Conservation (phyloP, 1,140 invertebrate genomes). For the Drosophila kohkoa region DNA sequence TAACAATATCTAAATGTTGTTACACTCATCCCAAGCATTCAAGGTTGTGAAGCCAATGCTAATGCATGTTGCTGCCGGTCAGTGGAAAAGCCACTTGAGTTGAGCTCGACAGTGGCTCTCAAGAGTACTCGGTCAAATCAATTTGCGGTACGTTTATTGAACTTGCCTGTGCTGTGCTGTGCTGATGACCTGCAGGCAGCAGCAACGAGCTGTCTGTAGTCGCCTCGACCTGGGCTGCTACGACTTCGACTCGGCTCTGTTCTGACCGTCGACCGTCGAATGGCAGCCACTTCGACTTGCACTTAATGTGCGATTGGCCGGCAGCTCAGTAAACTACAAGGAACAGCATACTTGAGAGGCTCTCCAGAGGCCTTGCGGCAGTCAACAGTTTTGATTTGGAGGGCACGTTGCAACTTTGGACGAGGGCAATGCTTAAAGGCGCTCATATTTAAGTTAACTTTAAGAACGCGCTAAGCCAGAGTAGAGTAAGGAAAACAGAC, state of each 20-base stretch:
- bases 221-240: neutral
- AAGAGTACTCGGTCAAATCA: conserved; percentile 74
- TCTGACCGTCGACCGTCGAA: conserved; percentile 18
- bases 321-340: conserved; percentile 43
- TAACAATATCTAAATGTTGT: neutral
- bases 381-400: conserved; percentile 53
- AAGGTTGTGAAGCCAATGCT: conserved; percentile 4
- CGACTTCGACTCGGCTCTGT: neutral
- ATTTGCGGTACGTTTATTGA: conserved; percentile 78
- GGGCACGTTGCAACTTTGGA: conserved; percentile 10
- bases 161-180: conserved; percentile 57
- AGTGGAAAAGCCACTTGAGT: conserved; percentile 22
- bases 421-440: conserved; percentile 25
- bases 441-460: conserved; percentile 19
- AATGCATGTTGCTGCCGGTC: conserved; percentile 28
- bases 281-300: conserved; percentile 55
- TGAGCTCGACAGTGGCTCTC: conserved; percentile 31
- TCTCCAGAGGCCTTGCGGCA: conserved; percentile 10
- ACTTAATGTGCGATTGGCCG: conserved; percentile 64
- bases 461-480: conserved; percentile 8
- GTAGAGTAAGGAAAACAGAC: too few relatives aligned
- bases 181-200: conserved; percentile 31
- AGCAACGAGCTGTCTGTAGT: neutral
- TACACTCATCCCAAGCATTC: neutral
- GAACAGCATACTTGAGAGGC: conserved; percentile 26